These are phyloP conservation scores for Rhopalosiphum padi DNA, from an alignment of 1,140 invertebrate species.

Conservation along the genomic window DNA sequence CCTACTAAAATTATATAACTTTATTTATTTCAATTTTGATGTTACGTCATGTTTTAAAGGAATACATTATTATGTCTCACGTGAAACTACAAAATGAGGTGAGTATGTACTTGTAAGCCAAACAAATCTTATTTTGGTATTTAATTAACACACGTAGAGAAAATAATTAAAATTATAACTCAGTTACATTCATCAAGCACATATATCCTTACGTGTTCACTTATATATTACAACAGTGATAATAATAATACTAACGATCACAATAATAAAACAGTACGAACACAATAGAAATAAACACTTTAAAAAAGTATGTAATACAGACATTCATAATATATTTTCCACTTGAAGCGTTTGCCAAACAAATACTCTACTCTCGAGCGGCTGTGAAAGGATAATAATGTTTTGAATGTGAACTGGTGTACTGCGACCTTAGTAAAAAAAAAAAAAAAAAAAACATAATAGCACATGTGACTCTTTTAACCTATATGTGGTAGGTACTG, in stretches of 20 bases:
- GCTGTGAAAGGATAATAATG: constrained; percentile 29
- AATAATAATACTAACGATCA: background rate
- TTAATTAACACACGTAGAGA: background rate
- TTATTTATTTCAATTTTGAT: background rate
- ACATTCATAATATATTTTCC: constrained; percentile 32
- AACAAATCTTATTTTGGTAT: background rate
- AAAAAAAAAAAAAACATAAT: background rate
- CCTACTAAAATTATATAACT: background rate
- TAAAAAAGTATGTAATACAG: background rate
- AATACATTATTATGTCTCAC: background rate
- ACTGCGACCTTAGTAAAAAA: background rate
- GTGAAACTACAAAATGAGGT: background rate
- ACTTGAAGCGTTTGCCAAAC: constrained; percentile 43
- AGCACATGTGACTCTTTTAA: background rate
- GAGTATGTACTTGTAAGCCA: background rate
- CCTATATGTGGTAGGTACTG: too few species aligned
- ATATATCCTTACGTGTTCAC: background rate
- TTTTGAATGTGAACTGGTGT: background rate
- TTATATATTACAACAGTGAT: background rate
- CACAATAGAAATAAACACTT: constrained; percentile 38
- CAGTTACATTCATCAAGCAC: background rate
- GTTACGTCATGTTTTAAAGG: background rate
- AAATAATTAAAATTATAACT: constrained; percentile 27
- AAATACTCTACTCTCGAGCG: constrained; percentile 42
- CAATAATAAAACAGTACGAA: background rate